Evolutionary conservation across 2,888 invertebrate species (phyloP).

Genomic region (Polydrusus cervinus): DNA sequence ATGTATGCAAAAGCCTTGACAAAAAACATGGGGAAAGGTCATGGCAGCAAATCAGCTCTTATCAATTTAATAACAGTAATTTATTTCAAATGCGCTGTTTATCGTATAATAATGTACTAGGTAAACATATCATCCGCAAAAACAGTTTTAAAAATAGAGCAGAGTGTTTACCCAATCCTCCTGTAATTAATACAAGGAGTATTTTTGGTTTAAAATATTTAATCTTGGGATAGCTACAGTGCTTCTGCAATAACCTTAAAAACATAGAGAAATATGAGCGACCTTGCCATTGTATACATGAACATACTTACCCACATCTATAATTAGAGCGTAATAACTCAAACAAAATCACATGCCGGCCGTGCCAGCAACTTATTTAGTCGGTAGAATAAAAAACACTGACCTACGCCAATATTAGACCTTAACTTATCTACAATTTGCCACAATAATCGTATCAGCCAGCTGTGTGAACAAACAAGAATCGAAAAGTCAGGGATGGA

Average conservation of each 20-base stretch:
- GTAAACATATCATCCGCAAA: not conserved
- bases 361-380: slow-evolving; percentile 32
- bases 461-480: slow-evolving; percentile 42
- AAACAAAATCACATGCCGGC: slow-evolving; percentile 25
- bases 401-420: slow-evolving; percentile 45
- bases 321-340: slow-evolving; percentile 38
- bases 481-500: slow-evolving; percentile 36
- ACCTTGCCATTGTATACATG: slow-evolving; percentile 31
- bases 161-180: not conserved
- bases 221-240: too few species aligned
- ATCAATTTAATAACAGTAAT: slow-evolving; percentile 34
- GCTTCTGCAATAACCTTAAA: not conserved
- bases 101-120: not conserved
- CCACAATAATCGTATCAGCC: slow-evolving; percentile 46
- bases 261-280: slow-evolving; percentile 24
- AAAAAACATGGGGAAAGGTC: slow-evolving; percentile 47
- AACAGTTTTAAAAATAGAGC: slow-evolving; percentile 4
- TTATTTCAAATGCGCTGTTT: slow-evolving; percentile 10
- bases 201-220: too few species aligned
- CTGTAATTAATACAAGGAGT: not conserved
- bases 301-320: slow-evolving; percentile 50
- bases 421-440: slow-evolving; percentile 48
- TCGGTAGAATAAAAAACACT: slow-evolving; percentile 47
- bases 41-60: slow-evolving; percentile 31
- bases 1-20: slow-evolving; percentile 15